phyloP scores from a whole-genome alignment of 2,113 vertebrate genomes.

The Todiramphus chloris region DNA sequence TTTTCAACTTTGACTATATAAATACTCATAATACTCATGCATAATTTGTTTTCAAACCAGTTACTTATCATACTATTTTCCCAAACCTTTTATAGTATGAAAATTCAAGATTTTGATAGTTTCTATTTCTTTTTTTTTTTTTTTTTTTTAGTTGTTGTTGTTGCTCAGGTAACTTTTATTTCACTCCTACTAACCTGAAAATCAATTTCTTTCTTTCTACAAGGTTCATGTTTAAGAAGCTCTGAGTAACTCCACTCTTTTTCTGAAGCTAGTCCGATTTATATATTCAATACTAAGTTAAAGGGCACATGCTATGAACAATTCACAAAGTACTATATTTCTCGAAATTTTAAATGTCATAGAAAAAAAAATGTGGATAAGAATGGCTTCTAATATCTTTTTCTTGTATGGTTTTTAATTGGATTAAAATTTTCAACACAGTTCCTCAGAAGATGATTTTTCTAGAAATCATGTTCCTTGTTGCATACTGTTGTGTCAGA shows the following conservation, averaged over 20 bases:
- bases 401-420: background rate
- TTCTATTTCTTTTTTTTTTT: background rate
- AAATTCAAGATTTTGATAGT: background rate
- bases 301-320: accelerated
- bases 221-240: background rate
- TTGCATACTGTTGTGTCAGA: background rate
- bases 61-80: accelerated
- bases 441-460: background rate
- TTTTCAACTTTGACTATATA: background rate
- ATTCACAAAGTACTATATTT: background rate
- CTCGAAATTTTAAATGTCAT: background rate
- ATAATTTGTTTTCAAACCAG: background rate
- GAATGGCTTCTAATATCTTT: accelerated
- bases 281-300: background rate
- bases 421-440: background rate
- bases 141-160: background rate
- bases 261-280: background rate
- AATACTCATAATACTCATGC: background rate
- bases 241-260: background rate
- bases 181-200: background rate
- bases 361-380: background rate
- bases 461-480: background rate
- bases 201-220: accelerated
- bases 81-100: background rate
- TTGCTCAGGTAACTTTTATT: background rate